These are phyloP conservation scores for Pardosa pseudoannulata DNA, from an alignment of 2,888 invertebrate genomes.

Conservation along the genomic window DNA sequence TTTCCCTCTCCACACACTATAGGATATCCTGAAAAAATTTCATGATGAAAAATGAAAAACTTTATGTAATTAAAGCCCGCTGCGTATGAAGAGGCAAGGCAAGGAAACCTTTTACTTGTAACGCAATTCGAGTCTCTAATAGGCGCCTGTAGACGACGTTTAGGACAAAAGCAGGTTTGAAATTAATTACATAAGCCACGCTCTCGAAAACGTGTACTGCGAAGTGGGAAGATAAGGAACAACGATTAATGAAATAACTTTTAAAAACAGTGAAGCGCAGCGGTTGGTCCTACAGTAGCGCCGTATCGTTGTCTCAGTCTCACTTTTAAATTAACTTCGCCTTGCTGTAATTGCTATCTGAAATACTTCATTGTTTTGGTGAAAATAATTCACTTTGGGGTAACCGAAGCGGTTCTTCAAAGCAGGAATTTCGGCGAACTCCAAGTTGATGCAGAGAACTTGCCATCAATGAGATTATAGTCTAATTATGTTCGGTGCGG, in stretches of 20 bases:
- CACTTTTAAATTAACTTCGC: conserved; percentile 66
- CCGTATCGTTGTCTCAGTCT: conserved; percentile 44
- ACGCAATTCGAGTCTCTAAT: conserved; percentile 54
- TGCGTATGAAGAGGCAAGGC: background rate
- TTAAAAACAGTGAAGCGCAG: conserved; percentile 40
- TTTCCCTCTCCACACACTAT: too few relatives aligned
- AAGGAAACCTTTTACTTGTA: conserved; percentile 17
- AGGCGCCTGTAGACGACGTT: conserved; percentile 53
- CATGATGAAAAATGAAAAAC: too few relatives aligned
- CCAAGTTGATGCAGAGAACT: background rate
- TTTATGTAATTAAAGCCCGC: too few relatives aligned
- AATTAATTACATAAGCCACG: conserved; percentile 61
- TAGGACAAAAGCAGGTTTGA: conserved; percentile 48
- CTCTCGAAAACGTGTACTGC: conserved; percentile 29
- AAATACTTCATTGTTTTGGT: conserved; percentile 57
- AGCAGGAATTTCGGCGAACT: conserved; percentile 18
- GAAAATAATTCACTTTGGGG: conserved; percentile 46
- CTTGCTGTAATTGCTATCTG: conserved; percentile 49
- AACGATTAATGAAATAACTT: conserved; percentile 64
- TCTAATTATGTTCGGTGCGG: background rate
- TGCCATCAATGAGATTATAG: conserved; percentile 20
- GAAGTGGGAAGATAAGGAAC: conserved; percentile 36
- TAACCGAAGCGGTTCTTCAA: conserved; percentile 30
- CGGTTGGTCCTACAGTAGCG: conserved; percentile 21
- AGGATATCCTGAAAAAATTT: too few relatives aligned